A percentile compares a stretch with the other conserved stretches of the same genome.
Evolutionary conservation across 1,140 invertebrate species (phyloP).

Genomic region (Planococcus citri): DNA sequence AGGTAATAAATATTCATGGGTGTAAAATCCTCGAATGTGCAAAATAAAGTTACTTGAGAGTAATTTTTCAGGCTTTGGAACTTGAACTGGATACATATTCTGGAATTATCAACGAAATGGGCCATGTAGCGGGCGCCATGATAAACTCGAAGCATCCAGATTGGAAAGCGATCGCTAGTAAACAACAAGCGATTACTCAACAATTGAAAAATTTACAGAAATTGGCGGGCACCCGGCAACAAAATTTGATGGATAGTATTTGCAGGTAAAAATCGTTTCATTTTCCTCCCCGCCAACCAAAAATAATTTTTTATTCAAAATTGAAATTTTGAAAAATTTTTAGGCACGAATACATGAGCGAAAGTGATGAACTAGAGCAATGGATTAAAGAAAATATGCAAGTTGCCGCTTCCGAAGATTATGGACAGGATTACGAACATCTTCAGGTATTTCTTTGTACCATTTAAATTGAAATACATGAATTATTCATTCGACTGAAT

Average conservation of each 20-base stretch:
- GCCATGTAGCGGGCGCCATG: conserved; percentile 67
- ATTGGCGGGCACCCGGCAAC: conserved; percentile 62
- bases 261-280: conserved; percentile 36
- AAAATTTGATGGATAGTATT: conserved; percentile 78
- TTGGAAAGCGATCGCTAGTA: conserved; percentile 59
- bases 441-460: conserved; percentile 45
- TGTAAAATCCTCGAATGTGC: no score
- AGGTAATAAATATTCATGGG: no score
- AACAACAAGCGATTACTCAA: conserved; percentile 62
- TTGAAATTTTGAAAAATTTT: conserved; percentile 6
- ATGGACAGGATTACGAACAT: conserved; percentile 95
- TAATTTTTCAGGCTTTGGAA: conserved; percentile 61
- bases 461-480: no score
- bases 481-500: not conserved
- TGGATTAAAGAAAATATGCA: conserved; percentile 92
- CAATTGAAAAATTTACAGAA: conserved; percentile 70
- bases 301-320: not conserved
- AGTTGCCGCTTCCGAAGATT: conserved; percentile 84
- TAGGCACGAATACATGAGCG: conserved; percentile 82
- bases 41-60: no score
- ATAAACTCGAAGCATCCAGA: conserved; percentile 63
- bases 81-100: conserved; percentile 87
- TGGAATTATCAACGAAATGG: conserved; percentile 84
- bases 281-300: not conserved
- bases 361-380: conserved; percentile 77